Conservation (phyloP, 1,140 invertebrate genomes). For the Coenobita brevimanus region DNA sequence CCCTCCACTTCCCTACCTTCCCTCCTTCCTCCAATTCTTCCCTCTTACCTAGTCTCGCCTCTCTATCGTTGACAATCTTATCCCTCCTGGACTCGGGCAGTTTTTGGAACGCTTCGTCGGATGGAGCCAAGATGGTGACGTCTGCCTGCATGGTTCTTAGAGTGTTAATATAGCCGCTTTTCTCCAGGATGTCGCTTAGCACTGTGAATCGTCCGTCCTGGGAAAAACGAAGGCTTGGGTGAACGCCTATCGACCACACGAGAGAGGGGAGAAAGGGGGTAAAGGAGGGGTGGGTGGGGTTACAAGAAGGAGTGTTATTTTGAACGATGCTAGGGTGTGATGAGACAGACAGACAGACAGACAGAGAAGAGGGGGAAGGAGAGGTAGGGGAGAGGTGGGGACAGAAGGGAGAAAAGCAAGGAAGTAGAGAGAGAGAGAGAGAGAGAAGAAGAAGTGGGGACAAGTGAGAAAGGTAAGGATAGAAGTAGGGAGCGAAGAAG, state of each 20-base stretch:
- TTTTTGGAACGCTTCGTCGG: conserved; percentile 78
- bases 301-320: background rate
- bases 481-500: too few relatives aligned
- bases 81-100: conserved; percentile 73
- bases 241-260: too few relatives aligned
- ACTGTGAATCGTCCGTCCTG: conserved; percentile 77
- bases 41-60: conserved; percentile 72
- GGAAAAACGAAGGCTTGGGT: too few relatives aligned
- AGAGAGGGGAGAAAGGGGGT: background rate
- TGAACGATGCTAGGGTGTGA: background rate
- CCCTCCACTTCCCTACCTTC: too few relatives aligned
- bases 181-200: conserved; percentile 77
- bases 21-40: too few relatives aligned
- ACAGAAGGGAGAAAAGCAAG: background rate
- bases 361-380: background rate
- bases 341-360: background rate
- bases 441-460: background rate
- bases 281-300: too few relatives aligned
- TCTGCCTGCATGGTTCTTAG: conserved; percentile 72
- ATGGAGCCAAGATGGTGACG: conserved; percentile 80
- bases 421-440: background rate
- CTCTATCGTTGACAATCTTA: conserved; percentile 73
- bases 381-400: background rate
- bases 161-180: conserved; percentile 73
- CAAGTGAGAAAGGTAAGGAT: background rate